Conservation (phyloP, 2,888 invertebrate genomes). For the Caenorhabditis sp. region DNA sequence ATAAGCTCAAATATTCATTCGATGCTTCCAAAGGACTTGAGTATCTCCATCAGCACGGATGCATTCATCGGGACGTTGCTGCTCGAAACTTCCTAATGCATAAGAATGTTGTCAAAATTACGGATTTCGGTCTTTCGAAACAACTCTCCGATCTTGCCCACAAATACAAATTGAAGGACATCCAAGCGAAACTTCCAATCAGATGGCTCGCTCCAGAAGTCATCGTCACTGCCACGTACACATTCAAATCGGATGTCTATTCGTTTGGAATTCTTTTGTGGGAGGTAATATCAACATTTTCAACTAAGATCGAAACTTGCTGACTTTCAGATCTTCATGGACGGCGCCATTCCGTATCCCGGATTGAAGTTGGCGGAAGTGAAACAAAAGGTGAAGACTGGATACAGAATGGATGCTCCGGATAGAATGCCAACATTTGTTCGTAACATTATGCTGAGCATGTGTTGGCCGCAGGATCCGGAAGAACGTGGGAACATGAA, state of each 20-base stretch:
- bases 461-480: constrained; percentile 58
- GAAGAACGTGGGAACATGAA: constrained; percentile 64
- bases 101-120: constrained; percentile 71
- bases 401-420: constrained; percentile 74
- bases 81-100: constrained; percentile 74
- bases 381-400: constrained; percentile 57
- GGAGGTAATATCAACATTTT: constrained; percentile 56
- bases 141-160: constrained; percentile 70
- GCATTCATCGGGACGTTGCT: constrained; percentile 76
- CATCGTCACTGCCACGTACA: constrained; percentile 69
- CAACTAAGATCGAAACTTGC: not conserved
- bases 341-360: constrained; percentile 74
- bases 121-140: constrained; percentile 76
- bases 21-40: constrained; percentile 75
- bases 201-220: constrained; percentile 77
- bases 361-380: constrained; percentile 73
- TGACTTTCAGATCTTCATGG: constrained; percentile 57
- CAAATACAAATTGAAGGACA: constrained; percentile 75
- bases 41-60: constrained; percentile 73
- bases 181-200: constrained; percentile 72
- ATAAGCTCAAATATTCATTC: constrained; percentile 65
- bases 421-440: constrained; percentile 73
- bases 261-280: constrained; percentile 75
- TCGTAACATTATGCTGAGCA: constrained; percentile 67
- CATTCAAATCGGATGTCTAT: constrained; percentile 74